Percentiles rank a stretch among this genome's conserved stretches.
Conservation (phyloP, 2,888 invertebrate species). For the Bugula neritina region DNA sequence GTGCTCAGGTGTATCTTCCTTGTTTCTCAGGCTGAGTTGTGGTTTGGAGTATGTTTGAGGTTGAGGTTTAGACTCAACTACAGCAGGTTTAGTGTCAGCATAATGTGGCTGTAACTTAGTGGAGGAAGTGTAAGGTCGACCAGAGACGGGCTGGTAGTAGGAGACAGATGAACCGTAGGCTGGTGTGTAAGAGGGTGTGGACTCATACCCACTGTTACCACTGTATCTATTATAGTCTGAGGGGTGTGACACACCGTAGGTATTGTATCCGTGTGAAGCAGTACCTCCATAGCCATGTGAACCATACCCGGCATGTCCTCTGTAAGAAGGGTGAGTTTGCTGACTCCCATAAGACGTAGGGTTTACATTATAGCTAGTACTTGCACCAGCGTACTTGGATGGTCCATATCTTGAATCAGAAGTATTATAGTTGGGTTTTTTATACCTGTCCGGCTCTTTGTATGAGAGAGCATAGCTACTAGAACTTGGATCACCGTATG, state of each 20-base stretch:
- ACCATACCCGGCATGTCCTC: neutral
- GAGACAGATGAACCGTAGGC: neutral
- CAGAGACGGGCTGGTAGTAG: slow-evolving; percentile 19
- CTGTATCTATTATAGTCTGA: neutral
- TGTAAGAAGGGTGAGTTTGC: neutral
- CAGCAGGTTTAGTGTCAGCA: slow-evolving; percentile 13
- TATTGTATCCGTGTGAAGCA: neutral
- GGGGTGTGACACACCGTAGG: neutral
- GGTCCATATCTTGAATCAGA: neutral
- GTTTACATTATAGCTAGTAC: neutral
- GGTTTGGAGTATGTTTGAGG: neutral
- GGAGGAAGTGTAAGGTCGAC: slow-evolving; percentile 8
- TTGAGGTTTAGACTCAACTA: neutral
- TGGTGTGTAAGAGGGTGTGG: neutral
- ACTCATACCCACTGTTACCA: neutral
- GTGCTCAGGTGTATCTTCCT: slow-evolving; percentile 20
- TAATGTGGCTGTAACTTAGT: slow-evolving; percentile 4
- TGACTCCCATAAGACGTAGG: neutral
- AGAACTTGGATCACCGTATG: neutral
- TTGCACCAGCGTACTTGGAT: neutral
- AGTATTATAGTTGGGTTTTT: neutral
- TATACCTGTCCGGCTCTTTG: neutral
- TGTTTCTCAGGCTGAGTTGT: neutral
- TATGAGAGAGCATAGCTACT: neutral
- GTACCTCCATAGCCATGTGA: neutral